Evolutionary conservation across 2,113 vertebrate species (phyloP), one percentile per base, ranked within the genome.

Genomic region (Corythaixoides concolor): DNA sequence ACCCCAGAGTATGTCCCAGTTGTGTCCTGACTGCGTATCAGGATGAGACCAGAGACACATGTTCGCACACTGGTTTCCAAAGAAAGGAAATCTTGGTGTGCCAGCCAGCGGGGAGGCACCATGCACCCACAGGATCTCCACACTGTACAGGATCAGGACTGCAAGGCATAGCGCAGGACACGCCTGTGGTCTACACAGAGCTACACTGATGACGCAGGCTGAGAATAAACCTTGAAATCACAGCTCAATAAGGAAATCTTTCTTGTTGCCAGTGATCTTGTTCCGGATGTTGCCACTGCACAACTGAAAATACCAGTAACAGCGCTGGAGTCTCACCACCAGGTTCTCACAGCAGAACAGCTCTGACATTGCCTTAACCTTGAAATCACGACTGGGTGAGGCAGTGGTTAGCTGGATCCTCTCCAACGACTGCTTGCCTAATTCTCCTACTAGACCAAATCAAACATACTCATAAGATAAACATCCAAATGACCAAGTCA

Each of bases 281-380:
- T 58, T 76, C 32, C 30, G 1, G 4, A 5, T 21, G 50, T 28
- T 82, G 67, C 58, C 58, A 56, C 70, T 12, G 39, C 32, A 53
- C 28, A 47, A 19, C 30, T 69, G 50, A 88, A 73, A 85, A 69
- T 19, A 50, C 32, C 53, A n/a, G 33, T 33, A 58, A 73, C 49
- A 41, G 15, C 0, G 2, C 58, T 49, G 63, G 49, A 79, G 75
- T 52, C 56, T 67, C 77, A 75, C 52, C 49, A 79, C 37, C 58
- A 60, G 49, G 8, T 55, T 78, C 74, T 43, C 55, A 35, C 14
- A 87, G 58, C 27, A 60, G 49, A 64, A 64, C 74, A 96, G 67
- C 45, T 80, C 43, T 62, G 66, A 93, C 91, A 43, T 83, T 93
- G 81, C 85, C 67, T 41, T 85, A 79, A 80, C 95, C 89, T 90